Evolutionary conservation across 2,797 vertebrate species (phyloP).

Genomic region (Synanceia verrucosa): DNA sequence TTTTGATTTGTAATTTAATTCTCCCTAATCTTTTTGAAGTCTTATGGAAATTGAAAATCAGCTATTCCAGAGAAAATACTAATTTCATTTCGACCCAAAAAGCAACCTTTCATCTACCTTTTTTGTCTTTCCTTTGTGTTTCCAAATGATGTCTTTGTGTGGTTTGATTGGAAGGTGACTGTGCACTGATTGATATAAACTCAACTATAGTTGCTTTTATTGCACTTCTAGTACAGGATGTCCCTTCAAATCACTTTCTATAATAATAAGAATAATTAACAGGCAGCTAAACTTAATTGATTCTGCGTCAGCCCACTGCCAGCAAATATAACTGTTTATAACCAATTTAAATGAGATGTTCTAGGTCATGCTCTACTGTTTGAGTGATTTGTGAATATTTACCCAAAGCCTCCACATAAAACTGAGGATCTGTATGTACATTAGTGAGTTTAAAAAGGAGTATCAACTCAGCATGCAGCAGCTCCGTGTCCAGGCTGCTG

Average conservation of each 20-base stretch:
- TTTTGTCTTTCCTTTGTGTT: slow-evolving; percentile 33
- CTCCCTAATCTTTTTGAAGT: slow-evolving; percentile 44
- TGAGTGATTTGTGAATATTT: slow-evolving; percentile 13
- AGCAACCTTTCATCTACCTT: slow-evolving; percentile 41
- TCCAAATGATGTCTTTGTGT: slow-evolving; percentile 51
- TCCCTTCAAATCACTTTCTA: slow-evolving; percentile 2
- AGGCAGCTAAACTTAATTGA: slow-evolving; percentile 16
- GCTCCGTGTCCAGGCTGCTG: background rate
- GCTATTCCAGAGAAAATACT: slow-evolving; percentile 38
- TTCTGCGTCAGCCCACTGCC: background rate
- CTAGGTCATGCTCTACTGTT: background rate
- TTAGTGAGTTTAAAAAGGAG: background rate
- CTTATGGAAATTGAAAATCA: slow-evolving; percentile 43
- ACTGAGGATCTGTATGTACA: background rate
- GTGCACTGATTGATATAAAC: slow-evolving; percentile 31
- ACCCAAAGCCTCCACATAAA: background rate
- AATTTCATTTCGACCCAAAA: slow-evolving; percentile 36
- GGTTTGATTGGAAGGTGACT: slow-evolving; percentile 47
- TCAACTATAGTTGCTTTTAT: slow-evolving; percentile 30
- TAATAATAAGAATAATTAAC: slow-evolving; percentile 31
- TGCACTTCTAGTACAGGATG: slow-evolving; percentile 7
- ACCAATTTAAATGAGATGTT: slow-evolving; percentile 2
- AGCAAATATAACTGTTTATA: slow-evolving; percentile 17
- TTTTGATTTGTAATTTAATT: slow-evolving; percentile 61
- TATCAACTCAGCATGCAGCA: background rate